Base-by-base conservation (phyloP, 2,888 invertebrate genomes). In the Drosophila phalerata region DNA sequence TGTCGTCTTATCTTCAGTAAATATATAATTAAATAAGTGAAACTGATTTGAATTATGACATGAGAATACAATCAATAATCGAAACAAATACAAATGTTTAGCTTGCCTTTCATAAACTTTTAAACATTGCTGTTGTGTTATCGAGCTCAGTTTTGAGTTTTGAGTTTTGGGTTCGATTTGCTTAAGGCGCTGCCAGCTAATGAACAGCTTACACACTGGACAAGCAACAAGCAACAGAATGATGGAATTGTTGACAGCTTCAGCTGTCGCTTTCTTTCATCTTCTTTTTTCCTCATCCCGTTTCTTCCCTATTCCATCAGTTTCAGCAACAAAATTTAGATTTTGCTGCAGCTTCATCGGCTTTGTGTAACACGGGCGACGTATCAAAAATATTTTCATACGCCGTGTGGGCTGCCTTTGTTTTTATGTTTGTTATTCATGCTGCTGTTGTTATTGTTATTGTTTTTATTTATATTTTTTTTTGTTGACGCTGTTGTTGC, bases 391-490 rank as follows among this genome's bases (percentile, higher is more conserved):
- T 73, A 77, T 77, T 77, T 77, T 63, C 60, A 69, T 77, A 63
- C 73, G 76, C 65, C 69, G 48, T 37, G 77, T 77, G 61, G 62
- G 49, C 61, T 19, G 61, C 42, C 58, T 64, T 69, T 77, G 73
- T 77, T 70, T 73, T 73, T 69, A 66, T 65, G 52, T 61, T 69
- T 77, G 73, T 77, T 73, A 53, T 73, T 58, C 55, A 53, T 32
- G 58, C 22, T 55, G 30, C 6, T 65, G 55, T 37, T 64, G 53
- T 30, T 69, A 32, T 43, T 65, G 43, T 40, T 70, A 51, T 37
- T 65, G 51, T 58, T 38, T 22, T 22, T 3, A 3, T 22, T 22
- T 22, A 4, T 3, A 0, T 22, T 22, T 22, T 22, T 45, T 19
- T 45, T 42, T 57, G 47, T 42, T 47, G 51, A 34, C 45, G 28